Evolutionary conservation across 2,888 invertebrate genomes (phyloP), one percentile per base, ranked within the genome.

Genomic region (Nysson spinosus): DNA sequence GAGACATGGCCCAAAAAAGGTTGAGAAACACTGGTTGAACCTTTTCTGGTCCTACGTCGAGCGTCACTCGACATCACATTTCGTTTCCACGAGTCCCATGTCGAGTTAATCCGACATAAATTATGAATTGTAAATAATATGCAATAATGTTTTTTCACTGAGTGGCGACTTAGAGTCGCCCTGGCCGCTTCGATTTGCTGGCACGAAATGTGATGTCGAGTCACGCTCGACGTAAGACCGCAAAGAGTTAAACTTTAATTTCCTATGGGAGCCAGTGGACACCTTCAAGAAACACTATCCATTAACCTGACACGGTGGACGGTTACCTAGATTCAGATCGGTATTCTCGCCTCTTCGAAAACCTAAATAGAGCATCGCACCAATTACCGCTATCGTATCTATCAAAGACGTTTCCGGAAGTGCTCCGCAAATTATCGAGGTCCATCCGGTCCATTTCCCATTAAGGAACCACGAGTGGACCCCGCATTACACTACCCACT

Each of bases 191-290:
- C n/a, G n/a, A n/a, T n/a, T n/a, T n/a, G n/a, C n/a, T n/a, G n/a
- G n/a, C n/a, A n/a, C n/a, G n/a, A n/a, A n/a, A n/a, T n/a, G n/a
- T n/a, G n/a, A n/a, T n/a, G n/a, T n/a, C n/a, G n/a, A n/a, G n/a
- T n/a, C n/a, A n/a, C n/a, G n/a, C n/a, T n/a, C n/a, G n/a, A n/a
- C n/a, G n/a, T n/a, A n/a, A n/a, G n/a, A n/a, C n/a, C 49, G 16
- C 55, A 61, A 55, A 61, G 61, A 65, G 39, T 14, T 39, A 17
- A 34, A 61, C 44, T 49, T 55, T 65, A 56, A 65, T 62, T 56
- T 65, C 62, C 62, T 65, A 44, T 22, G 62, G 65, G 62, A 64
- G 19, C 55, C 49, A 37, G 30, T 17, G 24, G 43, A 26, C 62
- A 55, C 43, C 49, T 12, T 14, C 12, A 42, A 22, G 32, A 22